phyloP scores from a whole-genome alignment of 1,140 invertebrate genomes.

The Solenopsis fugax region DNA sequence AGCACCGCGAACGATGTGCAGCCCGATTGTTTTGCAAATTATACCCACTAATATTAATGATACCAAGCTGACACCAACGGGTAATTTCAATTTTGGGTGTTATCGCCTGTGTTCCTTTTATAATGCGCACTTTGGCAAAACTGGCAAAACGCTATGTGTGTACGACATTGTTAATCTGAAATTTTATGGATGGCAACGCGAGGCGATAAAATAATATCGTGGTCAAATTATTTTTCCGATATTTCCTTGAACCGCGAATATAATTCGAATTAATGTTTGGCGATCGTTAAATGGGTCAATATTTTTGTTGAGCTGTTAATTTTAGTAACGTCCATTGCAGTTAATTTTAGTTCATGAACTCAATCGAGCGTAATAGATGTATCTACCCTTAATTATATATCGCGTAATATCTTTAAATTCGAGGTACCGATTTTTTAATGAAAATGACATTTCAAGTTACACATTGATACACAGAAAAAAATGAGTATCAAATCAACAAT shows the following conservation, averaged over 20 bases:
- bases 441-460: too few relatives aligned
- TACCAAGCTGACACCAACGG: background rate
- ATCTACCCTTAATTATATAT: background rate
- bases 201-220: background rate
- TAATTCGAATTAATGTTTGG: background rate
- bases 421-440: too few relatives aligned
- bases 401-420: too few relatives aligned
- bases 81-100: constrained; percentile 11
- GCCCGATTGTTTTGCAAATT: constrained; percentile 70
- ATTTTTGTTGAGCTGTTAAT: constrained; percentile 1
- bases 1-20: background rate
- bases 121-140: background rate
- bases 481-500: too few relatives aligned
- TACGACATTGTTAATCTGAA: background rate
- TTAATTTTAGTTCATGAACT: constrained; percentile 9
- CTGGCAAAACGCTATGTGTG: background rate
- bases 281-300: background rate
- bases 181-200: background rate
- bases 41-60: constrained; percentile 42
- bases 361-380: background rate
- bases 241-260: background rate
- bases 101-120: background rate
- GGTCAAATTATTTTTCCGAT: background rate
- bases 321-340: background rate
- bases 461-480: too few relatives aligned